Evolutionary conservation across 2,797 vertebrate genomes (phyloP).

Genomic region (Neopelma chrysocephalum): DNA sequence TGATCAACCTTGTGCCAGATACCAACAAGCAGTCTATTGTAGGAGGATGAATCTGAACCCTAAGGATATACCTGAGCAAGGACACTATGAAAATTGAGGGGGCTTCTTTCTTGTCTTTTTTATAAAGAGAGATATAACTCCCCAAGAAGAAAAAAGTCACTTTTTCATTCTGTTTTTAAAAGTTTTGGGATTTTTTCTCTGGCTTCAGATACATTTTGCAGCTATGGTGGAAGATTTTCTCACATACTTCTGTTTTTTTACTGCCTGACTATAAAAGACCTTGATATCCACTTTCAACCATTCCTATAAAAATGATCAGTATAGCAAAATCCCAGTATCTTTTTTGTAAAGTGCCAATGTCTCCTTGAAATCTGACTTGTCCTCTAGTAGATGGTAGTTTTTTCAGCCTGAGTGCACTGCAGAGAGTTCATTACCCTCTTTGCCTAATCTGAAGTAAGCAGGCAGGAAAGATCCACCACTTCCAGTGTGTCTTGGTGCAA

Average conservation of each 20-base stretch:
- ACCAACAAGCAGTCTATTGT: neutral
- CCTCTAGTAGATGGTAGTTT: neutral
- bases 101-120: neutral
- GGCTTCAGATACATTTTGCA: neutral
- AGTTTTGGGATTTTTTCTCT: neutral
- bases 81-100: neutral
- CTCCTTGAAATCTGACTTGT: constrained; percentile 34
- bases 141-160: neutral
- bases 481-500: neutral
- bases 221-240: neutral
- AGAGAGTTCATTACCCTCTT: neutral
- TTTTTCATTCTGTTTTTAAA: constrained; percentile 8
- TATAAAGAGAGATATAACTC: neutral
- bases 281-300: neutral
- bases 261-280: constrained; percentile 43
- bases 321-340: neutral
- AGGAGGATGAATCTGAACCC: neutral
- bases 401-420: neutral
- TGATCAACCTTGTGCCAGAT: neutral
- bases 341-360: neutral
- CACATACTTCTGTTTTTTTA: constrained; percentile 30
- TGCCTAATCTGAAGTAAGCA: neutral
- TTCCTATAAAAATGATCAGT: neutral
- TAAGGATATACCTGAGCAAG: constrained; percentile 33
- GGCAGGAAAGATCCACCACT: neutral